phyloP scores from a whole-genome alignment of 2,797 vertebrate species.

The Sphenodon punctatus region DNA sequence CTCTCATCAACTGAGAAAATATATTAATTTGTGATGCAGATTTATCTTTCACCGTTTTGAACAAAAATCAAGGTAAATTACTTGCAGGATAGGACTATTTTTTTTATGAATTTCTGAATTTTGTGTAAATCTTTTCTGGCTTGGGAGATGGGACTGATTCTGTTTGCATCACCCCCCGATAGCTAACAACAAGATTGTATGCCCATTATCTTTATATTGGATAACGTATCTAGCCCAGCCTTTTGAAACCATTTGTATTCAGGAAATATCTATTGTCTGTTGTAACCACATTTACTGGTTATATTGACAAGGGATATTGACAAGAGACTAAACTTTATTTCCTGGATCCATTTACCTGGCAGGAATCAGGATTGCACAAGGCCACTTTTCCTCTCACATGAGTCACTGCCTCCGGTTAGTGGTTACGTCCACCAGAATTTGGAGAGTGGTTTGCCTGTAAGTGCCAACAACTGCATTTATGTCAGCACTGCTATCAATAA shows the following conservation, averaged over 20 bases:
- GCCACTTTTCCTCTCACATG: accelerated
- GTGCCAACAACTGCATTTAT: neutral
- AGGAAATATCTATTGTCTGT: neutral
- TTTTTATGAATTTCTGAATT: neutral
- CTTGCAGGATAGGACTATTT: neutral
- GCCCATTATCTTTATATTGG: neutral
- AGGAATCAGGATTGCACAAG: neutral
- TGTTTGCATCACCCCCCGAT: neutral
- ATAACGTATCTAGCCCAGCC: accelerated
- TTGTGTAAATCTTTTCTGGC: neutral
- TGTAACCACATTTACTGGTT: no score
- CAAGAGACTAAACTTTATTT: no score
- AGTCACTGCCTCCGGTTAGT: accelerated
- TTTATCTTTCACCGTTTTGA: neutral
- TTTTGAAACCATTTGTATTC: neutral
- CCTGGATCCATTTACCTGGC: neutral
- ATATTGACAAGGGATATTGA: no score
- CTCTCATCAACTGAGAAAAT: neutral
- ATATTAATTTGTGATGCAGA: neutral
- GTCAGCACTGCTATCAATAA: neutral
- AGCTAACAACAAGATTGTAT: neutral
- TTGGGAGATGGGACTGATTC: neutral
- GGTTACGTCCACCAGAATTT: accelerated
- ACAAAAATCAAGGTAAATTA: neutral
- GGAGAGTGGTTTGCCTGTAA: neutral